Base-by-base conservation (phyloP, 2,797 vertebrate species). In the Alca torda region DNA sequence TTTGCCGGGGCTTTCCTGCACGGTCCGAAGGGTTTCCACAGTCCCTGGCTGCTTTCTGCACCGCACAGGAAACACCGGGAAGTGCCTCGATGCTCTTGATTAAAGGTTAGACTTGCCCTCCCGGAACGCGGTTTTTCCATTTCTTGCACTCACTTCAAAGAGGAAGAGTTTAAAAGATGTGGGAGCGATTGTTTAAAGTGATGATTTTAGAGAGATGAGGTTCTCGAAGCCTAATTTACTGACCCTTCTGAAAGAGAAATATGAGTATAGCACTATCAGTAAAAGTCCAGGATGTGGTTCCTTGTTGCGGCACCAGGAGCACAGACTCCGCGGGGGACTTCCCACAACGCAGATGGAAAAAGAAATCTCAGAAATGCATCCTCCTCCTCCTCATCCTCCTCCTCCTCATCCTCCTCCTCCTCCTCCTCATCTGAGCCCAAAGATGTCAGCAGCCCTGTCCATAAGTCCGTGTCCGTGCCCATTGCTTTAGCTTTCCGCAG, bases 91-190 rank as follows among this genome's bases (percentile, higher is more conserved):
- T 69, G 51, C 13, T 81, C 74, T 50, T 51, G 31, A 28, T 48
- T 56, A 46, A 33, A 81, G 61, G 70, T 50, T 24, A 75, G 41
- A 30, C 23, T 64, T 64, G 65, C 17, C 25, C 16, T 69, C 56
- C 69, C 30, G 50, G 37, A 60, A 60, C 3, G 0, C 2, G 16
- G 35, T 16, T 72, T 48, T 48, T 13, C 84, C 0, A 0, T 48
- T 84, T 75, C 73, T 68, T 41, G 50, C 35, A 33, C n/a, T 63
- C 17, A 13, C 18, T 75, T 67, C 54, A 35, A 35, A 46, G 33
- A 23, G 4, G 25, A 6, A 67, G 41, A 43, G 53, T 67, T 89
- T 67, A 83, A 72, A 68, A 50, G 20, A 41, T 59, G 16, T 31
- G 19, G 43, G 50, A 73, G 30, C 9, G 12, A 16, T 11, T 65